These are phyloP conservation scores for Taenioides sp. DNA, from an alignment of 2,797 vertebrate genomes.

Conservation along the genomic window DNA sequence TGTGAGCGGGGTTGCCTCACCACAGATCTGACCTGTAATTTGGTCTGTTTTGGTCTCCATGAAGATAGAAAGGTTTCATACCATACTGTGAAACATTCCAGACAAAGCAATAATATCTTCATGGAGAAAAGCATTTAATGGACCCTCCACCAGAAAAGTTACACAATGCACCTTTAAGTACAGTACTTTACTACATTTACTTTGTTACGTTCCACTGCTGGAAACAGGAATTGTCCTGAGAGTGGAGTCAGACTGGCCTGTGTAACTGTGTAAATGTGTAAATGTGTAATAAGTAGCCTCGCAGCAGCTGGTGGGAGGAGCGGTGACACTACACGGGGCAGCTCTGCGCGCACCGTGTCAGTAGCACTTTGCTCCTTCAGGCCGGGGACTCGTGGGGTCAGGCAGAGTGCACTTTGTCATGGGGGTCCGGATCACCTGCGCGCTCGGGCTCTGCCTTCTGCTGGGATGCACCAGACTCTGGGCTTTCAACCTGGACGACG, in stretches of 20 bases:
- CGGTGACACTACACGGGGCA: slow-evolving; percentile 33
- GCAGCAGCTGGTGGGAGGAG: slow-evolving; percentile 55
- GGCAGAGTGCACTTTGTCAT: slow-evolving; percentile 24
- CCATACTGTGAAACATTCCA: no score
- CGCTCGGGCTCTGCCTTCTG: slow-evolving; percentile 49
- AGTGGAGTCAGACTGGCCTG: not conserved
- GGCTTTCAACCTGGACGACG: slow-evolving; percentile 87
- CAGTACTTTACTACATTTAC: no score
- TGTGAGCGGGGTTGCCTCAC: no score
- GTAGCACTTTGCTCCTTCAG: slow-evolving; percentile 29
- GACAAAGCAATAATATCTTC: no score
- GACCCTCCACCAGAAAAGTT: no score
- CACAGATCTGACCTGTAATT: no score
- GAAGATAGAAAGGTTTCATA: no score
- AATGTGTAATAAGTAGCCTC: not conserved
- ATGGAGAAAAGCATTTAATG: no score
- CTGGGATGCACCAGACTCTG: slow-evolving; percentile 42
- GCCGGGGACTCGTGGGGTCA: slow-evolving; percentile 11
- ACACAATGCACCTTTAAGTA: no score
- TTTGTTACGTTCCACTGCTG: no score
- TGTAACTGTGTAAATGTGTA: slow-evolving; percentile 7
- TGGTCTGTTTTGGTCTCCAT: no score
- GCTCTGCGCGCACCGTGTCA: slow-evolving; percentile 17
- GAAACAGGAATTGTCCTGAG: not conserved
- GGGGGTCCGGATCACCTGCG: slow-evolving; percentile 45